Conservation (phyloP, 2,888 invertebrate genomes). For the Himalopsyche japonica region DNA sequence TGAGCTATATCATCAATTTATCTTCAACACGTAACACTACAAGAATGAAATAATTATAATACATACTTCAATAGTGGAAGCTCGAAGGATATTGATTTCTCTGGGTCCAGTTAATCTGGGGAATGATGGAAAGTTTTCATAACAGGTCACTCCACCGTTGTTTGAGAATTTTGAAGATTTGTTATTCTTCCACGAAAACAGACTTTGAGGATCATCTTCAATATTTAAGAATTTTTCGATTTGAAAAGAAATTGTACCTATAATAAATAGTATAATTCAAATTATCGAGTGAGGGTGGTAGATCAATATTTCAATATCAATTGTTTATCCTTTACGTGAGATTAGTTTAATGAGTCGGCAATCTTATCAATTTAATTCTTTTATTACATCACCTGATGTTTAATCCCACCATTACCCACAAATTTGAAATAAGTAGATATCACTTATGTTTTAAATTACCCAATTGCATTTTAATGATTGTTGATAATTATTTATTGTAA, state of each 20-base stretch:
- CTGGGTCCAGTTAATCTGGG: slow-evolving; percentile 53
- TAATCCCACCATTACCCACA: too few relatives aligned
- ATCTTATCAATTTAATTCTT: too few relatives aligned
- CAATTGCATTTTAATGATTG: too few relatives aligned
- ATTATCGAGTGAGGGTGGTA: too few relatives aligned
- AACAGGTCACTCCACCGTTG: background rate
- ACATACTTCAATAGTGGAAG: slow-evolving; percentile 48
- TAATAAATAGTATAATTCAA: background rate
- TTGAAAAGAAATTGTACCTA: slow-evolving; percentile 28
- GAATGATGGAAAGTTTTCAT: slow-evolving; percentile 39
- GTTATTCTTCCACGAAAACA: background rate
- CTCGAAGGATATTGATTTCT: slow-evolving; percentile 46
- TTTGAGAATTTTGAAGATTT: background rate
- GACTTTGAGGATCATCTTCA: background rate
- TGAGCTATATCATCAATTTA: too few relatives aligned
- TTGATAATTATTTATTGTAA: too few relatives aligned
- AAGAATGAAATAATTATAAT: slow-evolving; percentile 44
- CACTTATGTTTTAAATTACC: too few relatives aligned
- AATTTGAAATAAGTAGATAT: too few relatives aligned
- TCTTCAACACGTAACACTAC: slow-evolving; percentile 35
- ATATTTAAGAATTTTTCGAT: slow-evolving; percentile 6
- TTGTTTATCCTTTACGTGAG: too few relatives aligned
- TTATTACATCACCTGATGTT: too few relatives aligned
- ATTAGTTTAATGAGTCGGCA: too few relatives aligned
- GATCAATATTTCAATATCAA: too few relatives aligned